Base-by-base conservation (phyloP, 2,113 vertebrate species). In the Copsychus sechellarum region DNA sequence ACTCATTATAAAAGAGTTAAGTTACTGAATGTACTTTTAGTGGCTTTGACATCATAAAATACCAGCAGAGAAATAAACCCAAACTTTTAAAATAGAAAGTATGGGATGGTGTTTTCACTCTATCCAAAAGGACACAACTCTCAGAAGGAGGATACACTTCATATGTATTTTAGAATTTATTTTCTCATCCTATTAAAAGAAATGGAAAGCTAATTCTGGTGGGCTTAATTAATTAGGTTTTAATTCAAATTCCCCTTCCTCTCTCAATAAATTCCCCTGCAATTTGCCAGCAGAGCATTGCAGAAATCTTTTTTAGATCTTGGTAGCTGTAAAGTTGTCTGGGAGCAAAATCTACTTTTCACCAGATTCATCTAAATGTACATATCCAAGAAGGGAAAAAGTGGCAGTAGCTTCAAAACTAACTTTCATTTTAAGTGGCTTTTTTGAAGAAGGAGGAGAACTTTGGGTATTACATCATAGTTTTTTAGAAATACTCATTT, bases 261-360 rank as follows among this genome's bases (percentile, higher is more conserved):
- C 51, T 50, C 61, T 64, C 36, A 76, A 87, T 54, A 81, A 91
- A 65, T 79, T 69, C 85, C 53, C 66, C 57, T 85, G 70, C 48
- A 87, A 53, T 80, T 81, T 96, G 24, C 74, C 70, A 80, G 85
- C 70, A 76, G 36, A 64, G 40, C 24, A 40, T 36, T 84, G 53
- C 74, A 91, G 74, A 74, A 81, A 72, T 69, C 48, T 72, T 89
- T 91, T 89, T 85, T 71, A 85, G 70, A 38, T 61, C 53, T 72
- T 71, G 43, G 53, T 81, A 71, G n/a, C 22, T 74, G 43, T 34
- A 40, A 95, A 87, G 54, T 84, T 77, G 28, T 79, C 79, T 82
- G 79, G 80, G 88, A 94, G 92, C 17, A 91, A 90, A 88, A 94
- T 33, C 42, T 62, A 33, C 66, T 93, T 90, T 80, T 86, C 67